Percentiles rank a stretch among this genome's conserved stretches.
phyloP scores from a whole-genome alignment of 2,113 vertebrate genomes.

The Etheostoma spectabile region DNA sequence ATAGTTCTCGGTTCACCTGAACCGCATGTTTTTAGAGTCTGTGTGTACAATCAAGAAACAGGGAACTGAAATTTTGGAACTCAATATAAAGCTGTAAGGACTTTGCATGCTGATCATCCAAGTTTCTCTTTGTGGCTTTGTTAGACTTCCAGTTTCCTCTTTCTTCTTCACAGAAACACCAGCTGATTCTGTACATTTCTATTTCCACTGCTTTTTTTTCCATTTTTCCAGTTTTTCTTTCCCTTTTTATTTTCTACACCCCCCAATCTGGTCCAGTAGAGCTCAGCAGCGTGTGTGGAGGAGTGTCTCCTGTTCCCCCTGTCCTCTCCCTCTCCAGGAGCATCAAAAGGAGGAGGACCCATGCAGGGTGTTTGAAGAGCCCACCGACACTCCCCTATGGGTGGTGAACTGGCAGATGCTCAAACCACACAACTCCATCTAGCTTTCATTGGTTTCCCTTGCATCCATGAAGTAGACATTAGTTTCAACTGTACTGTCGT shows the following conservation, averaged over 20 bases:
- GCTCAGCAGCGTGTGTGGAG: constrained; percentile 76
- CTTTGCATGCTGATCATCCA: background rate
- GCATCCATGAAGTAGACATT: constrained; percentile 42
- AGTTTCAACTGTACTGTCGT: constrained; percentile 33
- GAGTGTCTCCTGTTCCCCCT: constrained; percentile 75
- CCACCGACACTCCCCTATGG: constrained; percentile 80
- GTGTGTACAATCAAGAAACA: background rate
- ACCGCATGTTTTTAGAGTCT: constrained; percentile 5
- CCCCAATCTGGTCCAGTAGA: constrained; percentile 59
- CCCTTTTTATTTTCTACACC: constrained; percentile 24
- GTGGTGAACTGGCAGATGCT: constrained; percentile 85
- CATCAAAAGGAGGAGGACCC: constrained; percentile 84
- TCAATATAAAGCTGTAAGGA: background rate
- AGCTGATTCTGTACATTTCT: constrained; percentile 22
- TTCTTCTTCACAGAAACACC: background rate
- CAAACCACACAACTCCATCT: constrained; percentile 78
- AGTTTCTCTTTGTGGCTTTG: background rate
- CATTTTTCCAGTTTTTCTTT: constrained; percentile 12
- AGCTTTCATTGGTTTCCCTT: constrained; percentile 65
- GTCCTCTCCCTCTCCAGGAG: constrained; percentile 80
- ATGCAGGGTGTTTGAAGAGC: constrained; percentile 83
- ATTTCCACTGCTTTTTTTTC: constrained; percentile 3
- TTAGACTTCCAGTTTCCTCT: background rate
- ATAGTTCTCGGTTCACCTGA: background rate
- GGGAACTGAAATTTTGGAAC: background rate